phyloP scores from a whole-genome alignment of 2,888 invertebrate species.

The Caenorhabditis auriculariae region DNA sequence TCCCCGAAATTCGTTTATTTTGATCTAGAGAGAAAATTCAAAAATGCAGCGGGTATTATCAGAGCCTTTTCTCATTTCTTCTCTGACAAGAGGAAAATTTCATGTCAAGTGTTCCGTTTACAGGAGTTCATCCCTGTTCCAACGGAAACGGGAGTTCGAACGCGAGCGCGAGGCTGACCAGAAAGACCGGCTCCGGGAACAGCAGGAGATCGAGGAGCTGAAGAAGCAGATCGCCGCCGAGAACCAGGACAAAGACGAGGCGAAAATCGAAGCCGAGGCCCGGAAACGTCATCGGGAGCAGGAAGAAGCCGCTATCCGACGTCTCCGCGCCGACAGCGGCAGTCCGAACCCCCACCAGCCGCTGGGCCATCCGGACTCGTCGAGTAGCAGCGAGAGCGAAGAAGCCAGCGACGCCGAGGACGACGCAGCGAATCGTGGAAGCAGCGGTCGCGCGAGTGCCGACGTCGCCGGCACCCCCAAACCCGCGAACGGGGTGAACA shows the following conservation, averaged over 20 bases:
- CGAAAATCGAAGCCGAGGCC: too few relatives aligned
- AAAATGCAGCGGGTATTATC: neutral
- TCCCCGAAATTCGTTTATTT: too few relatives aligned
- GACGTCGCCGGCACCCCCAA: neutral
- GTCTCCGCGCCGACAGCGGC: slow-evolving; percentile 44
- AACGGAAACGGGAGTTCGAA: slow-evolving; percentile 86
- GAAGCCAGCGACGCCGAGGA: slow-evolving; percentile 7
- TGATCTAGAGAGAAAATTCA: too few relatives aligned
- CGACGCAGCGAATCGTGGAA: slow-evolving; percentile 18
- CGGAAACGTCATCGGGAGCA: slow-evolving; percentile 6
- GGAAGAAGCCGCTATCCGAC: slow-evolving; percentile 48
- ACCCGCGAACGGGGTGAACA: too few relatives aligned
- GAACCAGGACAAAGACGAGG: slow-evolving; percentile 14
- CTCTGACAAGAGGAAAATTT: too few relatives aligned
- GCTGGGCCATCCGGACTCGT: slow-evolving; percentile 45
- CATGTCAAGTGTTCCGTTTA: slow-evolving; percentile 21
- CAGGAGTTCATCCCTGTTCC: slow-evolving; percentile 82
- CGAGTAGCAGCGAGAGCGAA: too few relatives aligned
- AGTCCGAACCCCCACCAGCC: slow-evolving; percentile 54
- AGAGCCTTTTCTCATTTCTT: too few relatives aligned
- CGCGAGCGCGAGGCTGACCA: slow-evolving; percentile 89
- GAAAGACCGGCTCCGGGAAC: slow-evolving; percentile 56
- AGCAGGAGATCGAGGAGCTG: slow-evolving; percentile 76
- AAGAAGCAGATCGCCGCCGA: slow-evolving; percentile 65
- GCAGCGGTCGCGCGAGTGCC: slow-evolving; percentile 6